These are phyloP conservation scores for Phenacoccus solenopsis DNA, from an alignment of 1,140 invertebrate genomes.

Conservation along the genomic window DNA sequence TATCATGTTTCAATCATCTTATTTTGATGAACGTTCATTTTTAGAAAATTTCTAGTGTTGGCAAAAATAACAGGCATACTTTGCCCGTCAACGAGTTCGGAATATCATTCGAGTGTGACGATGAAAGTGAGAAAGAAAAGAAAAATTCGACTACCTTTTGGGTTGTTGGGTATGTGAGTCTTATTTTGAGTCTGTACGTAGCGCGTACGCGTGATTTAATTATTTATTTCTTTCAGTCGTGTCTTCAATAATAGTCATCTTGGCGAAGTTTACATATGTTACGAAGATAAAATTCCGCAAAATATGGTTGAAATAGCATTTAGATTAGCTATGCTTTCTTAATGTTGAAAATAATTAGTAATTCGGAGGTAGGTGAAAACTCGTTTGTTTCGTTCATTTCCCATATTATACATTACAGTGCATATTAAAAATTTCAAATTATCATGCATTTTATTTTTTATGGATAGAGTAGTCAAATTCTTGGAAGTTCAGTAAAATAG, in stretches of 20 bases:
- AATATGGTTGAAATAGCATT: slow-evolving; percentile 71
- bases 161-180: slow-evolving; percentile 36
- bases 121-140: slow-evolving; percentile 29
- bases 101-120: slow-evolving; percentile 43
- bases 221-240: slow-evolving; percentile 38
- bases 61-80: neutral
- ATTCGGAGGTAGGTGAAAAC: too few species aligned
- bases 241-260: slow-evolving; percentile 55
- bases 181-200: neutral
- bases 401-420: too few species aligned
- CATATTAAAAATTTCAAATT: too few species aligned
- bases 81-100: slow-evolving; percentile 59
- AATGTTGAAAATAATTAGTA: too few species aligned
- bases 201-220: neutral
- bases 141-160: slow-evolving; percentile 32
- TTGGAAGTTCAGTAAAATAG: too few species aligned
- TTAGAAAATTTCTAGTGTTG: neutral
- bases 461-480: too few species aligned
- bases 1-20: neutral
- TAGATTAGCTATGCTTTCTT: slow-evolving; percentile 35
- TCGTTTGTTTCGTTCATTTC: too few species aligned
- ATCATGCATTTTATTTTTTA: too few species aligned
- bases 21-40: neutral
- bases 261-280: slow-evolving; percentile 64
- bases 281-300: slow-evolving; percentile 60